Base-by-base conservation (phyloP, 2,888 invertebrate genomes). In the Deilephila porcellus region DNA sequence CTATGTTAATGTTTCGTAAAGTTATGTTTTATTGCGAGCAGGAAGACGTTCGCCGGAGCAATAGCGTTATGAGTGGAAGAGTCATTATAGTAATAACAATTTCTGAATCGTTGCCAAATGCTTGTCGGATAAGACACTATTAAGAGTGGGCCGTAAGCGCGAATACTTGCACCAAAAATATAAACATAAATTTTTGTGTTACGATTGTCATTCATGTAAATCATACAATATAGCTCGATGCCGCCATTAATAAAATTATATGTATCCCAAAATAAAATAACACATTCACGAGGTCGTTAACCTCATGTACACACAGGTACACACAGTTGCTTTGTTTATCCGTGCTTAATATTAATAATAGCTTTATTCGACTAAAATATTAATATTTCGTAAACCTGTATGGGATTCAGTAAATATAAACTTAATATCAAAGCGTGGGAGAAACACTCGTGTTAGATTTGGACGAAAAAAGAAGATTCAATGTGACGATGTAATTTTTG, bases 31-130 rank as follows among this genome's bases (percentile, higher is more conserved):
- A 88, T 90, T 83, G 88, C 88, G 85, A 84, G 87, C 88, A 88
- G 84, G 86, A 89, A 89, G 88, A 92, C 87, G 85, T 90, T 88
- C 86, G 83, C 86, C 86, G 88, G 89, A 85, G 90, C 89, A 85
- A 88, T 90, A 84, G 85, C 86, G 85, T 90, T 94, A 93, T 94
- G 93, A 94, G 92, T 90, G 81, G 88, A 86, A 82, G 83, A 90
- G 82, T 89, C 88, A 89, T 93, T 91, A 90, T 86, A 83, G 88
- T 91, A 90, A 93, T 92, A 93, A 92, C 90, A 92, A 91, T 91
- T 83, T 89, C 86, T 90, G 91, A 89, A 86, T 79, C 83, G 80
- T 76, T 93, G 94, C 94, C 94, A 94, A 93, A 86, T 84, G 84
- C 81, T 83, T 86, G 89, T 90, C 90, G 82, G 82, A 84, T 84